Evolutionary conservation across 1,140 invertebrate genomes (phyloP).

Genomic region (Delia radicum): DNA sequence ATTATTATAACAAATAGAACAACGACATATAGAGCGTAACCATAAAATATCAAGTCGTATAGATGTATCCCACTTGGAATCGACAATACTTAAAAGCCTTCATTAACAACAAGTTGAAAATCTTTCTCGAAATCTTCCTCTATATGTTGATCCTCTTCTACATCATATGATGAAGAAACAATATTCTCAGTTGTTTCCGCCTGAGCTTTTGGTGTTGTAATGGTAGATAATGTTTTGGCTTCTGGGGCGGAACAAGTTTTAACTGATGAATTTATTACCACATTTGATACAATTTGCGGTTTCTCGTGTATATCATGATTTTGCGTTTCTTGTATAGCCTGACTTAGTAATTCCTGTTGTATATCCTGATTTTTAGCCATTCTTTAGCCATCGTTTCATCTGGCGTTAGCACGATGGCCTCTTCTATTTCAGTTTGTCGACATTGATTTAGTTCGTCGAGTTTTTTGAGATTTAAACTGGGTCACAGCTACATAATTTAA

Average conservation of each 20-base stretch:
- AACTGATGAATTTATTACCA: neutral
- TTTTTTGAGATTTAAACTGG: slow-evolving; percentile 24
- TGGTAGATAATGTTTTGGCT: neutral
- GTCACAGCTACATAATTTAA: slow-evolving; percentile 27
- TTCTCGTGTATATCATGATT: too few relatives aligned
- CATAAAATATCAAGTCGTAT: neutral
- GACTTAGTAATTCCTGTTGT: too few relatives aligned
- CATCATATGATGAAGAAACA: neutral
- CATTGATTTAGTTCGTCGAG: slow-evolving; percentile 11
- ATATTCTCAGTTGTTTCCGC: neutral
- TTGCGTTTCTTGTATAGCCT: too few relatives aligned
- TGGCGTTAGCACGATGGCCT: too few relatives aligned
- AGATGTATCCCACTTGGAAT: neutral
- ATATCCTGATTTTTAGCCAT: too few relatives aligned
- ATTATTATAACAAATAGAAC: neutral
- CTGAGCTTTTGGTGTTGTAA: neutral
- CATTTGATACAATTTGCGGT: neutral
- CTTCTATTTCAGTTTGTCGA: neutral
- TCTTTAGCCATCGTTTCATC: too few relatives aligned
- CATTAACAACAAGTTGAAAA: neutral
- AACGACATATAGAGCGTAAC: neutral
- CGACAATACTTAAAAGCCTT: neutral
- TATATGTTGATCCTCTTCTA: neutral
- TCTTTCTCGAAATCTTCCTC: neutral
- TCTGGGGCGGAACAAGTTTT: neutral